Conservation (phyloP, 1,140 invertebrate species). For the Papilio glaucus region DNA sequence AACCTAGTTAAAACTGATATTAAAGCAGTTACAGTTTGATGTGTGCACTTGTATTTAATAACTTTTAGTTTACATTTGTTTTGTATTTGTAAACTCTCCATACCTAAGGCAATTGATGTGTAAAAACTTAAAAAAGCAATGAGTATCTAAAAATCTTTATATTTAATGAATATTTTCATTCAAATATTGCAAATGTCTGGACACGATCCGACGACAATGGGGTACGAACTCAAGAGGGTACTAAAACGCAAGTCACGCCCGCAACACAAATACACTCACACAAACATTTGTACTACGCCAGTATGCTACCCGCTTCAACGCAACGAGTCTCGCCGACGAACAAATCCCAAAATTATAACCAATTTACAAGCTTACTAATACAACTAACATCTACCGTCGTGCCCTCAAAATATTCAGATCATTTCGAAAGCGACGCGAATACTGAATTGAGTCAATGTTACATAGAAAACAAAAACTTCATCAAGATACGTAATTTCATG, state of each 20-base stretch:
- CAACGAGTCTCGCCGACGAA: constrained; percentile 55
- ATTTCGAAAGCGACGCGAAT: constrained; percentile 54
- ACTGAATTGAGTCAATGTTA: constrained; percentile 53
- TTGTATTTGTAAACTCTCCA: too few species aligned
- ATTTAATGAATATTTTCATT: too few species aligned
- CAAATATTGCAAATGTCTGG: constrained; percentile 23
- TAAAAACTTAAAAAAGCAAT: too few species aligned
- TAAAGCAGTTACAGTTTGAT: too few species aligned
- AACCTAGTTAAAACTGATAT: too few species aligned
- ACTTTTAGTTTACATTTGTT: too few species aligned
- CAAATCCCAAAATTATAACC: constrained; percentile 54
- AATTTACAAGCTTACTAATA: constrained; percentile 55
- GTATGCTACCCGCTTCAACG: constrained; percentile 76
- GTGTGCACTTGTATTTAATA: too few species aligned
- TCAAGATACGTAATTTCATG: background rate
- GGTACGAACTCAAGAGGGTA: constrained; percentile 42
- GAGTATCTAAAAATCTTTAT: too few species aligned
- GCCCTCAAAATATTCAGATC: constrained; percentile 55
- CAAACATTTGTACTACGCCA: constrained; percentile 81
- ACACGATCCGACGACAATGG: constrained; percentile 39
- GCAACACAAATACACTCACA: constrained; percentile 53
- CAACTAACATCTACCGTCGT: constrained; percentile 60
- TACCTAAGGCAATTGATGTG: too few species aligned
- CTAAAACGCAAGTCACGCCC: constrained; percentile 42
- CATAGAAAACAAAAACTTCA: constrained; percentile 28